Evolutionary conservation across 1,140 invertebrate genomes (phyloP), one percentile per base, ranked within the genome.

Genomic region (Lepidurus apus): DNA sequence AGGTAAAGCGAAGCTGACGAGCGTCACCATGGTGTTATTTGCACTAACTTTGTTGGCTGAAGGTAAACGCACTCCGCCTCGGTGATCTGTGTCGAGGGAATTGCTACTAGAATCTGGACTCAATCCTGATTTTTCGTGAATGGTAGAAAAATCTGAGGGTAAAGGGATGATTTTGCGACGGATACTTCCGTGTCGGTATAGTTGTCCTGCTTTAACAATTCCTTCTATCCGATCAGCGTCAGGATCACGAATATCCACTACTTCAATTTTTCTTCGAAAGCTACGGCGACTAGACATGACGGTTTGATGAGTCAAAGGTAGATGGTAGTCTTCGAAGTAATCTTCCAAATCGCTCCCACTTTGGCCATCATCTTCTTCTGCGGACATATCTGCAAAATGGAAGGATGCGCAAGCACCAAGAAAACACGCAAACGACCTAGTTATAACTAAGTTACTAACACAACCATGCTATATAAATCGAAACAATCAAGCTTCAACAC

Each of bases 321-420:
- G 80, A 77, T 82, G 83, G 79, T 83, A 85, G 47, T 85, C 84
- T 79, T 84, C 84, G 65, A 83, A 84, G 77, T 84, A 84, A 75
- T 86, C 85, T 43, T 85, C 84, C 44, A 82, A 74, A 17, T 78
- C 81, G 77, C 79, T 79, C 1, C 43, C 77, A 34, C 43, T 77
- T 45, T 45, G 43, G 43, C 47, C 73, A 44, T 78, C 73, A 44
- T 78, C 10, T 53, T 73, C 17, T 26, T 73, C 26, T 78, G 42
- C 7, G 53, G 74, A 7, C 44, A 74, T n/a, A 65, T 65, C 7
- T 78, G 21, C 9, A 44, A 53, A 43, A 78, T 21, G 1, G 21
- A 53, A 65, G 13, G 43, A 74, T 24, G 34, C 11, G 21, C 77
- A 65, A 42, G 43, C 77, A 74, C 34, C 53, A 73, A 77, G 44